A percentile compares a stretch with the other conserved stretches of the same genome.
phyloP scores from a whole-genome alignment of 2,797 vertebrate species.

The Dermochelys coriacea region DNA sequence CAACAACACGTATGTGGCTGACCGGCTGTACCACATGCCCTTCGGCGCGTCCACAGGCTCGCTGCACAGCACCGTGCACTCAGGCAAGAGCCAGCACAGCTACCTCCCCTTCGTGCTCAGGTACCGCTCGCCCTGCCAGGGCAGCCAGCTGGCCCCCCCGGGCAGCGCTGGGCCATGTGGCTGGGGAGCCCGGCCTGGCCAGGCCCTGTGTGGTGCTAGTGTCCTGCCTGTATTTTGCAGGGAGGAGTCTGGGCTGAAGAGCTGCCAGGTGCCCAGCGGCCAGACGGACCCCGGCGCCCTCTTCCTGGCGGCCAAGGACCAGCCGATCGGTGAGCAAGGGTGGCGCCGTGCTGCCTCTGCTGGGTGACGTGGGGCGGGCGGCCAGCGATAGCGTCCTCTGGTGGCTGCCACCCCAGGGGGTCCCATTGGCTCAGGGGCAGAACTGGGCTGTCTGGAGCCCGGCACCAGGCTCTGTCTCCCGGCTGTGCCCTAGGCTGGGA shows the following conservation, averaged over 20 bases:
- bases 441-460: background rate
- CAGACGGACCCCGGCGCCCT: conserved; percentile 85
- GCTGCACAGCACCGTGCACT: conserved; percentile 91
- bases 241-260: conserved; percentile 87
- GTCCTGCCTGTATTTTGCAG: conserved; percentile 70
- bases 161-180: background rate
- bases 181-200: background rate
- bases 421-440: background rate
- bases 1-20: conserved; percentile 87
- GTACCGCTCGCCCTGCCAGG: conserved; percentile 66
- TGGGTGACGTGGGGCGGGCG: background rate
- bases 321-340: conserved; percentile 81
- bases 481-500: background rate
- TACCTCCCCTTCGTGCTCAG: conserved; percentile 93
- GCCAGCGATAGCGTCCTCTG: too few relatives aligned
- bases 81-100: conserved; percentile 94
- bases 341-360: fast-evolving
- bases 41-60: conserved; percentile 89
- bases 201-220: background rate
- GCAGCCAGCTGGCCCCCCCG: too few relatives aligned
- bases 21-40: conserved; percentile 86
- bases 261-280: conserved; percentile 83
- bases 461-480: too few relatives aligned
- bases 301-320: conserved; percentile 86
- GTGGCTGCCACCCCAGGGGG: too few relatives aligned